phyloP scores from a whole-genome alignment of 2,797 vertebrate species.

The Synaphobranchus kaupii region DNA sequence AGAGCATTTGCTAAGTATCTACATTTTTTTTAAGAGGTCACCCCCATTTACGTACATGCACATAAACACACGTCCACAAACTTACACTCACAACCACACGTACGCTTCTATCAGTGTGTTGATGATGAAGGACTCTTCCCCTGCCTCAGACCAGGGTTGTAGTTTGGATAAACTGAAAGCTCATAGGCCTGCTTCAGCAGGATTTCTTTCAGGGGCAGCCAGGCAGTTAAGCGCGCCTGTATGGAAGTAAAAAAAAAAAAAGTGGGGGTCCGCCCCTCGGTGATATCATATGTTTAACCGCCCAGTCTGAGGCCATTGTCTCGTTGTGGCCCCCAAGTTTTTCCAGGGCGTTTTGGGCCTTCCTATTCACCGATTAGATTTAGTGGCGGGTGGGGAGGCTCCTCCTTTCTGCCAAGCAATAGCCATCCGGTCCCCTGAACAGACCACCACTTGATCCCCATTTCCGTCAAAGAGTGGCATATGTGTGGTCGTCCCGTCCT shows the following conservation, averaged over 20 bases:
- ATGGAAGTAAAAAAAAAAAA: constrained; percentile 1
- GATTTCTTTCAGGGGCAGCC: constrained; percentile 29
- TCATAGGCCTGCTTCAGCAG: constrained; percentile 18
- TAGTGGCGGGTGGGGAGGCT: not conserved
- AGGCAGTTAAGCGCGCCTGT: constrained; percentile 14
- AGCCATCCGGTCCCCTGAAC: not conserved
- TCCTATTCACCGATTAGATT: constrained; percentile 6
- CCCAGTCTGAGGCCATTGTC: constrained; percentile 22
- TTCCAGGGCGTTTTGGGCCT: not conserved
- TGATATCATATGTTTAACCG: constrained; percentile 28
- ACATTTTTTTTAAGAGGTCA: no score
- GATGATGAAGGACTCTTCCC: not conserved
- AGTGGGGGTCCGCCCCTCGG: not conserved
- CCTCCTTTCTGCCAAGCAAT: not conserved
- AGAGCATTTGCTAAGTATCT: constrained; percentile 36
- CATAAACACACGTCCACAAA: not conserved
- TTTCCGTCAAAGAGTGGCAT: not conserved
- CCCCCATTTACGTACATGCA: not conserved
- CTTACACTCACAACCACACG: constrained; percentile 56
- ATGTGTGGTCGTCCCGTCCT: not conserved
- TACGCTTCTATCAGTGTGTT: not conserved
- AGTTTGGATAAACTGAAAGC: not conserved
- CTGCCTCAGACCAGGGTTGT: not conserved
- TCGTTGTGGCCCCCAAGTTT: not conserved
- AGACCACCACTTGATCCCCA: not conserved